These are phyloP conservation scores for Erpetoichthys calabaricus DNA, from an alignment of 2,797 vertebrate species.

Conservation along the genomic window DNA sequence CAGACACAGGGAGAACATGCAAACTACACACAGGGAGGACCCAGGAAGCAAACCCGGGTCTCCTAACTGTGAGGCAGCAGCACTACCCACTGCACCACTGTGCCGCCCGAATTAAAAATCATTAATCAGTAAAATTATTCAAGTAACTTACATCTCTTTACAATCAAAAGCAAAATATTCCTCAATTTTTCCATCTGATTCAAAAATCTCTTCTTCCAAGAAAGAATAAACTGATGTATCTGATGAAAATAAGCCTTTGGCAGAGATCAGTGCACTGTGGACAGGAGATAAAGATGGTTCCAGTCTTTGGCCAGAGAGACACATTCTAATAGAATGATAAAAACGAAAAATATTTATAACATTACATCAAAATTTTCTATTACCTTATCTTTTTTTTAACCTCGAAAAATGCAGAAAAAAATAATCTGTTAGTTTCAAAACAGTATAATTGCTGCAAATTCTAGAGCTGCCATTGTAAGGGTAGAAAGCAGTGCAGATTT, in stretches of 20 bases:
- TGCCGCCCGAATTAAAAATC: too few species aligned
- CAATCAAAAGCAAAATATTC: slow-evolving; percentile 67
- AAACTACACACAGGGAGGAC: too few species aligned
- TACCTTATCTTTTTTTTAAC: too few species aligned
- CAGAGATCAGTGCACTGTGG: slow-evolving; percentile 13
- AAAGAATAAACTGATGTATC: slow-evolving; percentile 21
- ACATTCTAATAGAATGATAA: slow-evolving; percentile 36
- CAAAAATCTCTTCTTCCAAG: slow-evolving; percentile 60
- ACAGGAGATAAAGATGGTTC: slow-evolving; percentile 25
- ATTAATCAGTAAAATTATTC: too few species aligned
- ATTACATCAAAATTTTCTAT: too few species aligned
- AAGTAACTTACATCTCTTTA: slow-evolving; percentile 47
- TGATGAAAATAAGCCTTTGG: slow-evolving; percentile 12
- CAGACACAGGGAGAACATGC: too few species aligned
- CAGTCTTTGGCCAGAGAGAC: slow-evolving; percentile 50
- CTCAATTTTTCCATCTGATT: slow-evolving; percentile 58
- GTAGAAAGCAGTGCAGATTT: too few species aligned
- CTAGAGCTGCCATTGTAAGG: too few species aligned
- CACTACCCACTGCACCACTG: too few species aligned
- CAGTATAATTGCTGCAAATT: not conserved
- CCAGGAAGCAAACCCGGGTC: too few species aligned
- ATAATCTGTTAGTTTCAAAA: not conserved
- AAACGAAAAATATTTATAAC: slow-evolving; percentile 12
- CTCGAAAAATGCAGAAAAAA: slow-evolving; percentile 1
- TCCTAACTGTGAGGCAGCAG: too few species aligned